Base-by-base conservation (phyloP, 2,797 vertebrate genomes). In the Melanotaenia nigrans region DNA sequence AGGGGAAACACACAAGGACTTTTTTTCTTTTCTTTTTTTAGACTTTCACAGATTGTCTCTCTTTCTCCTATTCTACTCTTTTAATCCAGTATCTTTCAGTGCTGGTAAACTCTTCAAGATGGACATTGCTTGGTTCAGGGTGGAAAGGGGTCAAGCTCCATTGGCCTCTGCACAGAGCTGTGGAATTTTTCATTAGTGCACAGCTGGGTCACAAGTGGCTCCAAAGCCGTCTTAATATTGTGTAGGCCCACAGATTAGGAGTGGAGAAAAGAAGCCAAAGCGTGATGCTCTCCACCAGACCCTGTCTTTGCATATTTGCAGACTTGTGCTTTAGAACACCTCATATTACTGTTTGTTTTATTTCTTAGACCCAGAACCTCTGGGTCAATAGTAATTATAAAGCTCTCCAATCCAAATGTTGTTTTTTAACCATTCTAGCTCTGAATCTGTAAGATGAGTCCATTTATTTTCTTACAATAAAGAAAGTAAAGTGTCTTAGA, bases 101-200 rank as follows among this genome's bases (percentile, higher is more conserved):
- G 90, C 94, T 92, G 94, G 96, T 96, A 97, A 96, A 95, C 95
- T 97, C 94, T 94, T 94, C 95, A 95, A 96, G 96, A 96, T 95
- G 96, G 94, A 95, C 94, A 94, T 85, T 93, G 95, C 89, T 88
- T 87, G 92, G 90, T 90, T 85, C 61, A 66, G 81, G 89, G 82
- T 87, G 87, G 88, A 89, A 87, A 87, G 84, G 85, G 92, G 89
- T 93, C 96, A 96, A 96, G 92, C 93, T 93, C 93, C 92, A 90
- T 90, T 94, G 95, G 96, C 95, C 96, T 94, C 93, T 91, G 93
- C 93, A 93, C 94, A 86, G 93, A 96, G 95, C 96, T 92, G 91
- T 96, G 96, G 96, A 99, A 98, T 98, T 97, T 97, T 97, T 97
- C 96, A 98, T 97, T 99, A 98, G 97, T 95, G 96, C 96, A 96